Evolutionary conservation across 2,888 invertebrate species (phyloP).

Genomic region (Stegophylla sp.): DNA sequence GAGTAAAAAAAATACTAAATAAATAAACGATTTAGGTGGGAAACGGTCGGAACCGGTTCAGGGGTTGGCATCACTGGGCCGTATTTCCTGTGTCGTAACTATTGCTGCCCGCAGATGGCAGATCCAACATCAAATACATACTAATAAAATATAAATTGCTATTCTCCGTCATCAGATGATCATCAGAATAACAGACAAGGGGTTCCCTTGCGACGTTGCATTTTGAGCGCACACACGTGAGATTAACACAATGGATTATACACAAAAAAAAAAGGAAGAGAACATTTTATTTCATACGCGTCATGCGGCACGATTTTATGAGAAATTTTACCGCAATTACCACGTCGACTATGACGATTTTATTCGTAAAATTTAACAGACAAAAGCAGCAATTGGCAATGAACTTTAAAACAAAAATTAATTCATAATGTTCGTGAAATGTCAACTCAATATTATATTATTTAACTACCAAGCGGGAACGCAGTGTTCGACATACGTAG

Average conservation of each 20-base stretch:
- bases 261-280: background rate
- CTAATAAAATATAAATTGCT: constrained; percentile 37
- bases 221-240: constrained; percentile 1
- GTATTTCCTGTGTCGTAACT: constrained; percentile 38
- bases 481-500: too few species aligned
- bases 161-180: constrained; percentile 16
- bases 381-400: background rate
- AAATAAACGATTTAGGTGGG: background rate
- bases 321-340: too few species aligned
- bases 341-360: too few species aligned
- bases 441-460: background rate
- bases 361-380: too few species aligned
- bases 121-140: constrained; percentile 25
- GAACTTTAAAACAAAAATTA: constrained; percentile 4
- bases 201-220: constrained; percentile 43
- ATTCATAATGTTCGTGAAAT: background rate
- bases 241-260: background rate
- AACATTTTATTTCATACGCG: too few species aligned
- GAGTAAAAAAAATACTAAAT: background rate
- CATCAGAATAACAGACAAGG: constrained; percentile 6
- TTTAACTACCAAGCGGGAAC: background rate
- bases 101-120: constrained; percentile 19
- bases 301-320: too few species aligned
- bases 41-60: constrained; percentile 46
- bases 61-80: constrained; percentile 51